phyloP scores from a whole-genome alignment of 2,113 vertebrate species.

The Sisor rabdophorus region DNA sequence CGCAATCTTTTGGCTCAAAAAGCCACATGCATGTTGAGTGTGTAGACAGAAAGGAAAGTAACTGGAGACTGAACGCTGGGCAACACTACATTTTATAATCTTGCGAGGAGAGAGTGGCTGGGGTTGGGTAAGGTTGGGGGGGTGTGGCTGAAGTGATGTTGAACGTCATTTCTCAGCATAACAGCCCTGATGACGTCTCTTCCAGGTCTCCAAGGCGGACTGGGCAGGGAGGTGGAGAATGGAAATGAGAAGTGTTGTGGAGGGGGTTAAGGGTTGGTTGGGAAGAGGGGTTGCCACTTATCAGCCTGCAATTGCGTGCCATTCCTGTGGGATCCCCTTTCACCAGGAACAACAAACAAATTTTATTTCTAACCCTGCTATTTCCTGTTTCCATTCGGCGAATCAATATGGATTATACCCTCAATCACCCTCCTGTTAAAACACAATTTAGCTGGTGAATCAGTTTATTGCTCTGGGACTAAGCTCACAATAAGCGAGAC shows the following conservation, averaged over 20 bases:
- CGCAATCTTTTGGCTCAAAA: constrained; percentile 19
- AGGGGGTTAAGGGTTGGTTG: constrained; percentile 45
- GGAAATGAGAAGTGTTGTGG: constrained; percentile 55
- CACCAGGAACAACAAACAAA: constrained; percentile 72
- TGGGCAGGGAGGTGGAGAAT: constrained; percentile 44
- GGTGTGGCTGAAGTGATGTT: constrained; percentile 46
- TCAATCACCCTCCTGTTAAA: constrained; percentile 76
- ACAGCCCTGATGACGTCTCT: constrained; percentile 76
- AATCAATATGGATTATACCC: constrained; percentile 75
- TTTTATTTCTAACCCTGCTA: constrained; percentile 75
- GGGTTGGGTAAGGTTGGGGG: constrained; percentile 51
- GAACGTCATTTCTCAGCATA: constrained; percentile 74
- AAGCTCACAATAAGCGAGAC: constrained; percentile 57
- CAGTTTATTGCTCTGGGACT: constrained; percentile 72
- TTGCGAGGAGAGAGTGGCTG: constrained; percentile 5
- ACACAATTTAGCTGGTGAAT: constrained; percentile 70
- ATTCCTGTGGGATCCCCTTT: constrained; percentile 67
- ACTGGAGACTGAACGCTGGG: background rate
- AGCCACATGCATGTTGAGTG: background rate
- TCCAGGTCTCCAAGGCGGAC: constrained; percentile 70
- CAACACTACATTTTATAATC: constrained; percentile 14
- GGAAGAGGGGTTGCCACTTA: constrained; percentile 69
- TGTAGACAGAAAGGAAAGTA: constrained; percentile 4
- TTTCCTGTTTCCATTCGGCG: constrained; percentile 78
- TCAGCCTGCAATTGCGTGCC: constrained; percentile 68